Base-by-base conservation (phyloP, 2,888 invertebrate genomes). In the Ligdia adustata region DNA sequence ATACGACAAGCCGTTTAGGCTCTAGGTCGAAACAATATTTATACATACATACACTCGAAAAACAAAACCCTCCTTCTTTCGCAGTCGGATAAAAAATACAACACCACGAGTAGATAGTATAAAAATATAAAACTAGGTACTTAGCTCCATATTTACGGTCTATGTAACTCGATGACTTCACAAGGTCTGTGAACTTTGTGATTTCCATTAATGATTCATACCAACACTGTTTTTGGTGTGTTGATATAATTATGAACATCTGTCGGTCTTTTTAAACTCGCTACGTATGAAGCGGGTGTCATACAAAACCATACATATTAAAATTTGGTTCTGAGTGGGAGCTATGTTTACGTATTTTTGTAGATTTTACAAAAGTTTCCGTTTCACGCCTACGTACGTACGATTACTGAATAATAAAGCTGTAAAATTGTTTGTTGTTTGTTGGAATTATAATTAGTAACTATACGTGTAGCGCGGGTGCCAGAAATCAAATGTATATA, bases 91-190 rank as follows among this genome's bases (percentile, higher is more conserved):
- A n/a, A n/a, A n/a, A n/a, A n/a, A n/a, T n/a, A n/a, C n/a, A n/a
- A n/a, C n/a, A n/a, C n/a, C n/a, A n/a, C n/a, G n/a, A n/a, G n/a
- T n/a, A n/a, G n/a, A 2, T n/a, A 22, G 3, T 22, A 22, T 22
- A 22, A 7, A 6, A 7, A 4, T 1, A 22, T 18, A 6, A 5
- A 1, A 13, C 3, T 26, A 2, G 6, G 7, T 35, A 26, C 3
- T 7, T 6, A 35, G 9, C 26, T 22, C 15, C 9, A 1, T 24
- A 16, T 2, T n/a, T 16, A 26, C 29, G 39, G 28, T 24, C 40
- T 56, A 35, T 62, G 63, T n/a, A n/a, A n/a, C 3, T 16, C 5
- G 7, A 24, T 31, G 14, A 27, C 33, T 26, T 9, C 13, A 26
- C 4, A 18, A 20, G 33, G 34, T 42, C 20, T 28, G 4, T 34